These are phyloP conservation scores for Asbolus verrucosus DNA, from an alignment of 1,140 invertebrate species.

Conservation along the genomic window DNA sequence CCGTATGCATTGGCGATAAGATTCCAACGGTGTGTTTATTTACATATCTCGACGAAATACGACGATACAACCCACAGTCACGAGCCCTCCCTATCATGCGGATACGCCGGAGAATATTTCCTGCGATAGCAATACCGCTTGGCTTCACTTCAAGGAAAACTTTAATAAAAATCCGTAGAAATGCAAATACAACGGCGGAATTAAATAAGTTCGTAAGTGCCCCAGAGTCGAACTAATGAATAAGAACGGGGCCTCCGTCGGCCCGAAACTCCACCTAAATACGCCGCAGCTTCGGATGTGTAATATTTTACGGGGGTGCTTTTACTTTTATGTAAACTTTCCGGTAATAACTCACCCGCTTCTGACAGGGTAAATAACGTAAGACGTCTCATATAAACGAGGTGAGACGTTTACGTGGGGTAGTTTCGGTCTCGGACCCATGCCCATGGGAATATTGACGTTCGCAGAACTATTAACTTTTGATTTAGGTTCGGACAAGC, in stretches of 20 bases:
- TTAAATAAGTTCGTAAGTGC: slow-evolving; percentile 4
- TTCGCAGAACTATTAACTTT: slow-evolving; percentile 9
- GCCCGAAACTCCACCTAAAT: too few species aligned
- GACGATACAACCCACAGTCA: slow-evolving; percentile 7
- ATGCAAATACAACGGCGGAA: background rate
- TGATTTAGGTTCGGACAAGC: too few species aligned
- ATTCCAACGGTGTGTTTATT: slow-evolving; percentile 2
- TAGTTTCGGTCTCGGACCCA: background rate
- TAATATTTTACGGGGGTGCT: slow-evolving; percentile 30
- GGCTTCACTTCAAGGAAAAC: slow-evolving; percentile 4
- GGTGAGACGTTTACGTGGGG: slow-evolving; percentile 26
- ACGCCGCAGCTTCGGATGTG: background rate
- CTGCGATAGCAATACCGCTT: slow-evolving; percentile 16
- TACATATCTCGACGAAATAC: slow-evolving; percentile 7
- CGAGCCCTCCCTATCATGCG: slow-evolving; percentile 3
- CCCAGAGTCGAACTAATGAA: slow-evolving; percentile 5
- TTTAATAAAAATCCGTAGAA: slow-evolving; percentile 8
- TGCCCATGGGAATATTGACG: slow-evolving; percentile 26
- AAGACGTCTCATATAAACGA: slow-evolving; percentile 23
- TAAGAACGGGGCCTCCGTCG: background rate
- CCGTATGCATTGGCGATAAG: background rate
- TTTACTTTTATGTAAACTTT: slow-evolving; percentile 35
- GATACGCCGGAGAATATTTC: slow-evolving; percentile 9
- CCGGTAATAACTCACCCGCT: slow-evolving; percentile 11
- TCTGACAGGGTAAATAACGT: slow-evolving; percentile 32